phyloP scores from a whole-genome alignment of 1,140 invertebrate species.

The Magallana gigas region DNA sequence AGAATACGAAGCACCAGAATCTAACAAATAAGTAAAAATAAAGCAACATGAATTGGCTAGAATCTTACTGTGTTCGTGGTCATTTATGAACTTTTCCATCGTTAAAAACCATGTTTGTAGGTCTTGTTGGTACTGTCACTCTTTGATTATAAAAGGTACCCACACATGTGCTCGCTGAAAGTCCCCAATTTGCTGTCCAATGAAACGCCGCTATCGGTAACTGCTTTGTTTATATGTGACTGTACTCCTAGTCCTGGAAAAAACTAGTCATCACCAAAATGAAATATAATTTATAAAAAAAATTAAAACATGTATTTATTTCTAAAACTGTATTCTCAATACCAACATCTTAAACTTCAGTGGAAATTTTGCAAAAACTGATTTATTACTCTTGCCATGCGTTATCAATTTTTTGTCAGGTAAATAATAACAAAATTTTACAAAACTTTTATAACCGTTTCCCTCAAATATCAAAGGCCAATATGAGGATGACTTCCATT shows the following conservation, averaged over 20 bases:
- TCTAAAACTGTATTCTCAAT: too few species aligned
- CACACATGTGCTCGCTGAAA: background rate
- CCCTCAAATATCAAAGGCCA: constrained; percentile 42
- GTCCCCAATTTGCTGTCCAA: background rate
- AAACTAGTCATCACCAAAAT: too few species aligned
- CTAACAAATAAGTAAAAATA: constrained; percentile 45
- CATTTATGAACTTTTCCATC: constrained; percentile 24
- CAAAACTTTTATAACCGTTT: background rate
- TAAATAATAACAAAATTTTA: too few species aligned
- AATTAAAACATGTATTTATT: too few species aligned
- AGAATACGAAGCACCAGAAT: constrained; percentile 39
- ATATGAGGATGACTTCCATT: constrained; percentile 49
- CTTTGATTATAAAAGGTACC: background rate
- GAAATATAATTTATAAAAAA: too few species aligned
- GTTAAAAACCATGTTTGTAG: constrained; percentile 33
- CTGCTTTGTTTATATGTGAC: constrained; percentile 5
- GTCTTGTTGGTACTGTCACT: constrained; percentile 1
- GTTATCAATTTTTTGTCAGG: too few species aligned
- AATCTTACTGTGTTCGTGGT: background rate
- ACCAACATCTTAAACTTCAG: too few species aligned
- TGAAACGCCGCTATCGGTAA: background rate
- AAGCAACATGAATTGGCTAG: constrained; percentile 41
- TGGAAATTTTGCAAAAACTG: too few species aligned
- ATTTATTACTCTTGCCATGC: too few species aligned
- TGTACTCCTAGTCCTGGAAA: background rate